phyloP scores from a whole-genome alignment of 2,113 vertebrate species.

The Prietella phreatophila region DNA sequence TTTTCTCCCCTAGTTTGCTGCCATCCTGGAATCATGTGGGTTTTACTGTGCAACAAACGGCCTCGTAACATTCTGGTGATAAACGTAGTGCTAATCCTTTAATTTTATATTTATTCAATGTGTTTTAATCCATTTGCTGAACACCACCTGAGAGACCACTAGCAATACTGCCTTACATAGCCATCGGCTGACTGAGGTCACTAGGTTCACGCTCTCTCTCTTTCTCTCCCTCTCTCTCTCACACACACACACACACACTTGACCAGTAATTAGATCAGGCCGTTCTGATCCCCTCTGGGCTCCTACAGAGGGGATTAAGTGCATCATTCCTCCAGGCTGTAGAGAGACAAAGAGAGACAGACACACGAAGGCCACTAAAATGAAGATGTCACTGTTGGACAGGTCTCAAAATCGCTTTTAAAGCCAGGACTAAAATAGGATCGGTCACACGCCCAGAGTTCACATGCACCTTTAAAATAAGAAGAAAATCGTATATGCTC shows the following conservation, averaged over 20 bases:
- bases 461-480: not conserved
- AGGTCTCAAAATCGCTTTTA: conserved; percentile 16
- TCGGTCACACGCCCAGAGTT: not conserved
- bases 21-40: not conserved
- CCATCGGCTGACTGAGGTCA: conserved; percentile 16
- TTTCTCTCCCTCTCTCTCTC: too few relatives aligned
- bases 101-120: not conserved
- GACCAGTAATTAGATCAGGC: conserved; percentile 41
- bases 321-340: conserved; percentile 1
- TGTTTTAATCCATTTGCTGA: not conserved
- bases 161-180: conserved; percentile 2
- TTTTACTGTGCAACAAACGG: not conserved
- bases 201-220: not conserved
- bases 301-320: conserved; percentile 31
- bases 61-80: not conserved
- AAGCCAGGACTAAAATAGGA: conserved; percentile 42
- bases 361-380: conserved; percentile 27
- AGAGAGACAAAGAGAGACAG: conserved; percentile 7
- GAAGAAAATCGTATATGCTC: not conserved
- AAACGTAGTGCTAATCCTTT: not conserved
- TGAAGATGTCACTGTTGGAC: conserved; percentile 39
- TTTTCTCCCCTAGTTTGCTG: not conserved
- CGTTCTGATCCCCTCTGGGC: conserved; percentile 10
- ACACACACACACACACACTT: not conserved
- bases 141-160: not conserved